Base-by-base conservation (phyloP, 1,140 invertebrate species). In the Dreissena rostriformis region DNA sequence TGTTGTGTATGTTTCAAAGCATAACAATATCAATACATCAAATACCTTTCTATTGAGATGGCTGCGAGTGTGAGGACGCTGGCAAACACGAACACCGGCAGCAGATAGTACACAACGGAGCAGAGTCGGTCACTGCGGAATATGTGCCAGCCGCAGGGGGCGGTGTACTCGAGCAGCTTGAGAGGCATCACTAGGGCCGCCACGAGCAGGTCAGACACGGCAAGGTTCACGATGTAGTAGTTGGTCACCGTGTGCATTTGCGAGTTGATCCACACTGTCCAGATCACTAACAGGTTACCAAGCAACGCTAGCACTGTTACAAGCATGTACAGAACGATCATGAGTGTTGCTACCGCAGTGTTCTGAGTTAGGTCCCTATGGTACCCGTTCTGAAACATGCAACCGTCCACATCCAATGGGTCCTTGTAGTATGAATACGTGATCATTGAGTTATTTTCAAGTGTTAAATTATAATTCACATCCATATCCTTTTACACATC, bases 181-280 rank as follows among this genome's bases (percentile, higher is more conserved):
- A 94, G 86, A 0, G 94, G 94, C 73, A 94, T 91, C 5, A 94
- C 94, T 71, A 94, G 93, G 10, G 88, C 86, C 49, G 94, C 94
- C 12, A 95, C 93, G 22, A 94, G 82, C 51, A 94, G 92, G 83
- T 95, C 94, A 70, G 90, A 90, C 12, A 92, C 86, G 0, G 94
- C 94, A 63, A 95, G 85, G 87, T 95, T 95, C 61, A 94, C 94
- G 61, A 95, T 94, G 88, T 94, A 94, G 85, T 94, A 94, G 88
- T 95, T 95, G 67, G 94, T 94, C 14, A 94, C 92, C 1, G 94
- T 94, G 79, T 94, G 94, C 94, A 95, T 94, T 61, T 93, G 91
- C 14, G 90, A 89, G 86, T 94, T 94, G 22, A 86, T 87, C 87
- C 88, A 89, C 29, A 93, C 89, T 14, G 91, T 92, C 87, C 88